Evolutionary conservation across 2,888 invertebrate species (phyloP).

Genomic region (Pachydiplax longipennis): DNA sequence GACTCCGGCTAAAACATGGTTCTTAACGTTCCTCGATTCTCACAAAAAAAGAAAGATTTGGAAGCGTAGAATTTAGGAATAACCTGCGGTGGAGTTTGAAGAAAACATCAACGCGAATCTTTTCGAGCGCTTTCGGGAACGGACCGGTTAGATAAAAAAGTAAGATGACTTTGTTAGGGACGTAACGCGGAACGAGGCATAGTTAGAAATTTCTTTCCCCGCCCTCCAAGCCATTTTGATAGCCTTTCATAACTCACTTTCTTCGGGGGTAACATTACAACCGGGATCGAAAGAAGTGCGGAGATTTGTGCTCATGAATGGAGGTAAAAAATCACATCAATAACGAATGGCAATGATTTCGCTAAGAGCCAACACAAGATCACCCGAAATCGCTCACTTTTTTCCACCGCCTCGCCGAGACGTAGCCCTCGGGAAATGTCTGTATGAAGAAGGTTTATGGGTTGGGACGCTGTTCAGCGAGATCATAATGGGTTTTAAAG

Average conservation of each 20-base stretch:
- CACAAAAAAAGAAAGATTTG: background rate
- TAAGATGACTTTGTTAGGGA: background rate
- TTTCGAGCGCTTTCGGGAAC: background rate
- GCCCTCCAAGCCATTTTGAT: background rate
- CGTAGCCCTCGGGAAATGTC: background rate
- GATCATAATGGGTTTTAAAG: background rate
- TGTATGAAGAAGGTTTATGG: background rate
- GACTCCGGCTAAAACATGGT: background rate
- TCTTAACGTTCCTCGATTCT: background rate
- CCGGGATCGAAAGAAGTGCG: background rate
- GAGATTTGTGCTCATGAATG: background rate
- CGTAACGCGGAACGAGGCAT: background rate
- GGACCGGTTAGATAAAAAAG: background rate
- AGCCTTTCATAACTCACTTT: conserved; percentile 40
- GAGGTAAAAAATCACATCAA: background rate
- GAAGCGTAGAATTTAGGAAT: background rate
- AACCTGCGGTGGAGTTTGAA: background rate
- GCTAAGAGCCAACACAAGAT: background rate
- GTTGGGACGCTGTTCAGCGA: background rate
- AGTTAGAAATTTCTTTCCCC: background rate
- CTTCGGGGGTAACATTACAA: background rate
- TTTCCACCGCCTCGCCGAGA: background rate
- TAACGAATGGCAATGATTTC: conserved; percentile 10
- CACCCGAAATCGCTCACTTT: background rate
- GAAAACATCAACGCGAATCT: conserved; percentile 8